phyloP scores from a whole-genome alignment of 2,888 invertebrate genomes.

The Penaeus monodon region DNA sequence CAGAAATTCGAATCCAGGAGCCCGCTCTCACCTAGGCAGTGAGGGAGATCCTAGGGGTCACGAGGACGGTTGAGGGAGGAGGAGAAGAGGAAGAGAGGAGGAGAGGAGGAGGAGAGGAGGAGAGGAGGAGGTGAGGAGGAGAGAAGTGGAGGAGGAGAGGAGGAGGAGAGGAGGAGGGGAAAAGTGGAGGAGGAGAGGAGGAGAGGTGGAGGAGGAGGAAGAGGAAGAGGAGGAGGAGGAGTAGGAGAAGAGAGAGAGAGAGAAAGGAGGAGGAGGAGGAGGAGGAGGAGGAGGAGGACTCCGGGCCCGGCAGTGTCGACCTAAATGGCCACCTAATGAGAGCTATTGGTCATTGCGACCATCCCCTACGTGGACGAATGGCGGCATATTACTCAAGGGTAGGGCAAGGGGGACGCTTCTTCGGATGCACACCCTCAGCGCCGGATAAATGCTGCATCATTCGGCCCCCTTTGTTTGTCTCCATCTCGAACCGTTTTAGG shows the following conservation, averaged over 20 bases:
- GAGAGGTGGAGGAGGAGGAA: background rate
- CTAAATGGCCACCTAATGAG: constrained; percentile 61
- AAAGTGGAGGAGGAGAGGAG: background rate
- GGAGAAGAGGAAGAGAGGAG: too few relatives aligned
- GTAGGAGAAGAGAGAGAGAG: background rate
- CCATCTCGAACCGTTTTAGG: too few relatives aligned
- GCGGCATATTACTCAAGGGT: constrained; percentile 55
- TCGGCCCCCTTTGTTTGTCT: constrained; percentile 4
- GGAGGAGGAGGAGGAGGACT: constrained; percentile 7
- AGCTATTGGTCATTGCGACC: constrained; percentile 57
- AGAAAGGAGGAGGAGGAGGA: background rate
- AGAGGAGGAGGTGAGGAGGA: background rate
- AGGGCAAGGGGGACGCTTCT: constrained; percentile 41
- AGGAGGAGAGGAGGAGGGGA: background rate
- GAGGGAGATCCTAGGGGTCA: too few relatives aligned
- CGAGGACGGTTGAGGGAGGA: background rate
- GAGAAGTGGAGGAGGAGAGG: background rate
- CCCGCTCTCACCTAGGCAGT: too few relatives aligned
- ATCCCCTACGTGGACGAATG: constrained; percentile 61
- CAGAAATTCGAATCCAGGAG: too few relatives aligned
- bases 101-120: background rate
- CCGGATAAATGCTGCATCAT: constrained; percentile 51
- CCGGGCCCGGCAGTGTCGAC: constrained; percentile 50
- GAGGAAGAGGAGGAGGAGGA: background rate
- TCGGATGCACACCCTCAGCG: constrained; percentile 52